Percentiles rank a stretch among this genome's conserved stretches.
Evolutionary conservation across 2,888 invertebrate species (phyloP).

Genomic region (Frankliniella fusca): DNA sequence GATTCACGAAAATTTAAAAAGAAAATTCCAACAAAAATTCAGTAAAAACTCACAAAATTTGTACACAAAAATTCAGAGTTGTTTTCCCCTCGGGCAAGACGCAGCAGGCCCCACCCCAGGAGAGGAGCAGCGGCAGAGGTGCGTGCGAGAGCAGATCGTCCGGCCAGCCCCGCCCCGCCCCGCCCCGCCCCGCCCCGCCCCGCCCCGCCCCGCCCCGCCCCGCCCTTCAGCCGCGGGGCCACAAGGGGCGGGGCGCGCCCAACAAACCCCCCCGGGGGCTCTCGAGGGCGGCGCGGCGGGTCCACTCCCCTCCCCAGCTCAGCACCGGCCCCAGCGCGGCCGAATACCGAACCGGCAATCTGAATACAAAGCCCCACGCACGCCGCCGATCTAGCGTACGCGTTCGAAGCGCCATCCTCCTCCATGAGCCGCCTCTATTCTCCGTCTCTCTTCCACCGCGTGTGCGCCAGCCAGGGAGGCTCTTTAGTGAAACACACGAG

Average conservation of each 20-base stretch:
- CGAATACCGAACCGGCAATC: not conserved
- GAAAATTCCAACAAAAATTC: too few relatives aligned
- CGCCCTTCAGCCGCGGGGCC: not conserved
- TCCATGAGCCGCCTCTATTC: not conserved
- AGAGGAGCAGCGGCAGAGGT: not conserved
- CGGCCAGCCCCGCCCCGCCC: not conserved
- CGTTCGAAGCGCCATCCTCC: not conserved
- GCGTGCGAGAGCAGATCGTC: too few relatives aligned
- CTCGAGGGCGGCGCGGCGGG: too few relatives aligned
- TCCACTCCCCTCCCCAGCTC: not conserved
- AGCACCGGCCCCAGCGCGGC: not conserved
- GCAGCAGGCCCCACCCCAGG: too few relatives aligned
- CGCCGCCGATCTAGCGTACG: not conserved
- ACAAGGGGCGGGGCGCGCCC: not conserved
- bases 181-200: not conserved
- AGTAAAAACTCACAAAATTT: too few relatives aligned
- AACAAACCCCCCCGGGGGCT: too few relatives aligned
- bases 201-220: not conserved
- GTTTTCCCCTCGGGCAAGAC: too few relatives aligned
- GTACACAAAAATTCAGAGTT: too few relatives aligned
- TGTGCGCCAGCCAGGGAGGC: not conserved
- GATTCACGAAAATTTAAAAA: too few relatives aligned
- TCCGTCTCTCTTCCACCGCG: not conserved
- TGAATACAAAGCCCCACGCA: constrained; percentile 20
- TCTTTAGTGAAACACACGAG: not conserved